A percentile compares a stretch with the other conserved stretches of the same genome.
Conservation (phyloP, 1,140 invertebrate genomes). For the Eumeta japonica region DNA sequence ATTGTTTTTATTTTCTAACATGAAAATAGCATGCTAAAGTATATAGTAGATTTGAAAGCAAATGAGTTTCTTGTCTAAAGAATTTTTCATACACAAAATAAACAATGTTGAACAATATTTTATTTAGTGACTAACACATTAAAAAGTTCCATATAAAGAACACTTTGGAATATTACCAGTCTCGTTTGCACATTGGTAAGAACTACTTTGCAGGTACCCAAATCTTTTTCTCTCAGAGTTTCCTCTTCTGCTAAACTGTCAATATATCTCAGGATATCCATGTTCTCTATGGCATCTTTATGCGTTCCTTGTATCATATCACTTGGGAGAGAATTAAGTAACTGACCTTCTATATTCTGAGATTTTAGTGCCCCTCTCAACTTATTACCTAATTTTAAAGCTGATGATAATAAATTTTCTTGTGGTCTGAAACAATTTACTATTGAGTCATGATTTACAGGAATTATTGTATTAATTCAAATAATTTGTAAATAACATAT, state of each 20-base stretch:
- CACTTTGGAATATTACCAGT: no score
- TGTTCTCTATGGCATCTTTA: slow-evolving; percentile 32
- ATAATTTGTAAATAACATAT: no score
- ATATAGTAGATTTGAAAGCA: no score
- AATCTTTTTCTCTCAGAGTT: slow-evolving; percentile 30
- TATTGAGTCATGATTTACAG: no score
- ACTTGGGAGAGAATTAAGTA: slow-evolving; percentile 29
- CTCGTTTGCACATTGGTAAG: slow-evolving; percentile 44
- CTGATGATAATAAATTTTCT: slow-evolving; percentile 25
- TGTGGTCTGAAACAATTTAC: slow-evolving; percentile 31
- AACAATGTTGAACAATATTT: background rate
- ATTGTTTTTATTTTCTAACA: no score
- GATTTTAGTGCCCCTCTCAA: slow-evolving; percentile 31
- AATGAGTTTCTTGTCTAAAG: no score
- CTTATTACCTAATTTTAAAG: slow-evolving; percentile 30
- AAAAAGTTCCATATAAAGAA: no score
- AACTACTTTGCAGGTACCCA: slow-evolving; percentile 46
- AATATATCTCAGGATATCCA: slow-evolving; percentile 43
- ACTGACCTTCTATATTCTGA: slow-evolving; percentile 34
- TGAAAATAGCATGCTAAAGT: no score
- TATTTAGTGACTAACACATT: slow-evolving; percentile 1
- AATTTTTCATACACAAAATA: background rate
- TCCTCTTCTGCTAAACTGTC: slow-evolving; percentile 42
- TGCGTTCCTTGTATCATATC: slow-evolving; percentile 23
- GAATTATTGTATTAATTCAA: no score